Evolutionary conservation across 30 jellyfish, hydroid and myxozoan genomes (phyloP).

Genomic region (Aurelia coerulea): DNA sequence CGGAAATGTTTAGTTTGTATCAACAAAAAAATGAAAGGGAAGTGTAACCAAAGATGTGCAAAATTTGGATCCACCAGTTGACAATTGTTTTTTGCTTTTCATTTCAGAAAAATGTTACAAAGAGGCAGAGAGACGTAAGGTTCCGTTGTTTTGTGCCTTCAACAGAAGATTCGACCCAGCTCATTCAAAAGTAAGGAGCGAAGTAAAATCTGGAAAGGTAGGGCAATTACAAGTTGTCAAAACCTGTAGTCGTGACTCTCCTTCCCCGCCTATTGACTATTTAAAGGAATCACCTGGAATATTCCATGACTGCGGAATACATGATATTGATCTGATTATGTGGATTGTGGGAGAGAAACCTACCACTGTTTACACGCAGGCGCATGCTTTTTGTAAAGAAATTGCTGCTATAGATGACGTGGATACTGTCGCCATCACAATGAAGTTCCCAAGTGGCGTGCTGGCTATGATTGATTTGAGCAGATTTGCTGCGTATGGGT

Average conservation of each 20-base stretch:
- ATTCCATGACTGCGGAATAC: conserved; percentile 97
- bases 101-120: conserved; percentile 72
- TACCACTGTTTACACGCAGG: conserved; percentile 76
- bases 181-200: conserved; percentile 76
- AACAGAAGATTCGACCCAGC: conserved; percentile 96
- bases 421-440: conserved; percentile 86
- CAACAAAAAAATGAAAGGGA: too few species aligned
- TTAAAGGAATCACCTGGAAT: conserved; percentile 90
- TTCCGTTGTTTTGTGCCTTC: conserved; percentile 95
- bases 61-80: too few species aligned
- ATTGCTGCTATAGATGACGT: conserved; percentile 83
- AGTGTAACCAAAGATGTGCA: too few species aligned
- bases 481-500: conserved; percentile 94
- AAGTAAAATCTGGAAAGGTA: conserved; percentile 77
- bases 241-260: conserved; percentile 94
- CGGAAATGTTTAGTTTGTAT: too few species aligned
- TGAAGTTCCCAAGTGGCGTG: conserved; percentile 92
- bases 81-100: not conserved
- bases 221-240: conserved; percentile 88
- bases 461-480: conserved; percentile 85
- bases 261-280: conserved; percentile 89
- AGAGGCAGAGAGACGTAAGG: conserved; percentile 66
- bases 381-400: conserved; percentile 71
- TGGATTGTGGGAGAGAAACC: conserved; percentile 92
- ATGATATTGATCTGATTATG: conserved; percentile 86